phyloP scores from a whole-genome alignment of 2,113 vertebrate genomes.

The Petrocephalus zakoni region DNA sequence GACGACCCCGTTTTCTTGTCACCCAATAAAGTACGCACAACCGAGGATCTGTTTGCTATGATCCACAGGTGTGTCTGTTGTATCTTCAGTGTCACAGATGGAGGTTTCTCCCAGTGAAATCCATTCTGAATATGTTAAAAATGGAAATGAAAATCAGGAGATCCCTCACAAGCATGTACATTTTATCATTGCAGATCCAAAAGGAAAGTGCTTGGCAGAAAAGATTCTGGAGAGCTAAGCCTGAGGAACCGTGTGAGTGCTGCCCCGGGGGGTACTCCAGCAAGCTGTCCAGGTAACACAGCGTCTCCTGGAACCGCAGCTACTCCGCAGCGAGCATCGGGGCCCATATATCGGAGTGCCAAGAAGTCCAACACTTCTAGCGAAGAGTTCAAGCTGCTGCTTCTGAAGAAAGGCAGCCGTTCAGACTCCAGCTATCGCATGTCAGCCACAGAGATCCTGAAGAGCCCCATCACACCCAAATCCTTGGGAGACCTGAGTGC shows the following conservation, averaged over 20 bases:
- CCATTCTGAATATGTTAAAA: background rate
- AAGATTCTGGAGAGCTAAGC: slow-evolving; percentile 87
- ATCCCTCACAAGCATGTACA: background rate
- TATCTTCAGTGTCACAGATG: background rate
- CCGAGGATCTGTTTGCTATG: slow-evolving; percentile 95
- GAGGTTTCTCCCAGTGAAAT: background rate
- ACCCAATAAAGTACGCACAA: slow-evolving; percentile 91
- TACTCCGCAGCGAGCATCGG: slow-evolving; percentile 77
- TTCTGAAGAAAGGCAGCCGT: slow-evolving; percentile 92
- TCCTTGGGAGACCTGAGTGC: slow-evolving; percentile 65
- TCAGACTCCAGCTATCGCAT: slow-evolving; percentile 94
- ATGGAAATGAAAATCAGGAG: background rate
- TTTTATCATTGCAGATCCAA: slow-evolving; percentile 75
- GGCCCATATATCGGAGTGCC: slow-evolving; percentile 93
- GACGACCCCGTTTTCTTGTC: slow-evolving; percentile 81
- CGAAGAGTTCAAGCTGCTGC: slow-evolving; percentile 92
- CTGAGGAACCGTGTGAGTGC: slow-evolving; percentile 73
- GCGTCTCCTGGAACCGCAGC: slow-evolving; percentile 35
- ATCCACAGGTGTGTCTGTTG: slow-evolving; percentile 82
- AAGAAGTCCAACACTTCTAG: slow-evolving; percentile 95
- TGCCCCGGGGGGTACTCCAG: slow-evolving; percentile 13
- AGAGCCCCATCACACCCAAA: slow-evolving; percentile 91
- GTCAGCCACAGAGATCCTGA: slow-evolving; percentile 95
- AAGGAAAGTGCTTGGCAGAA: slow-evolving; percentile 93
- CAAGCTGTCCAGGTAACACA: slow-evolving; percentile 33